Evolutionary conservation across 53 echinoderm and acorn worm species (phyloP).

Genomic region (Echinarachnius parma): DNA sequence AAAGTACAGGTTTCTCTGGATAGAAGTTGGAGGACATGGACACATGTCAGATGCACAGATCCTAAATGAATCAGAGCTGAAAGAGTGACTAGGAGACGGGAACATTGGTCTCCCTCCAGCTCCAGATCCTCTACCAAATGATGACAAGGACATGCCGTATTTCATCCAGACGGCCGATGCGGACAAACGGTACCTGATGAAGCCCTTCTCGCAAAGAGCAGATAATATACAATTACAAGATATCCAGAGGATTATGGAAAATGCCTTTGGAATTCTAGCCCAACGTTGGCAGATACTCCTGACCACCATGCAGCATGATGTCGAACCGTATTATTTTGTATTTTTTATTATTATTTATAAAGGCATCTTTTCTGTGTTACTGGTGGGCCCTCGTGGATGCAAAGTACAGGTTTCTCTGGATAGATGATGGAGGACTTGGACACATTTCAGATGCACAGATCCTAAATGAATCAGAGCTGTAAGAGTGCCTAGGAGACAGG

Average conservation of each 20-base stretch:
- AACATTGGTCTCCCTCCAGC: constrained; percentile 38
- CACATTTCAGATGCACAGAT: too few species aligned
- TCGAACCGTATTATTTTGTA: too few species aligned
- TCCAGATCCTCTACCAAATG: constrained; percentile 32
- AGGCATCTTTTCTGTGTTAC: too few species aligned
- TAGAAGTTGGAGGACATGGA: constrained; percentile 40
- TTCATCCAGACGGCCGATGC: constrained; percentile 52
- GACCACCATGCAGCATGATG: constrained; percentile 1
- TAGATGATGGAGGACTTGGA: too few species aligned
- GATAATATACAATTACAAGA: constrained; percentile 43
- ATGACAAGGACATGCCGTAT: constrained; percentile 26
- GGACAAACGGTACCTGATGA: constrained; percentile 44
- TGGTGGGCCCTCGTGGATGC: too few species aligned
- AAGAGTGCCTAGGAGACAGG: too few species aligned
- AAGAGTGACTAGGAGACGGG: constrained; percentile 7
- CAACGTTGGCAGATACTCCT: constrained; percentile 9
- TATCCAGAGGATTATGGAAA: constrained; percentile 27
- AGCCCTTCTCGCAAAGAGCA: constrained; percentile 54
- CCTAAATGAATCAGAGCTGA: constrained; percentile 33
- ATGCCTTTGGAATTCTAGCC: constrained; percentile 36
- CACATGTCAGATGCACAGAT: constrained; percentile 37
- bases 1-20: constrained; percentile 46
- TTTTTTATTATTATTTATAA: too few species aligned
- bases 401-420: too few species aligned
- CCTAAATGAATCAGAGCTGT: too few species aligned